Evolutionary conservation across 2,888 invertebrate species (phyloP).

Genomic region (Eilema caniola): DNA sequence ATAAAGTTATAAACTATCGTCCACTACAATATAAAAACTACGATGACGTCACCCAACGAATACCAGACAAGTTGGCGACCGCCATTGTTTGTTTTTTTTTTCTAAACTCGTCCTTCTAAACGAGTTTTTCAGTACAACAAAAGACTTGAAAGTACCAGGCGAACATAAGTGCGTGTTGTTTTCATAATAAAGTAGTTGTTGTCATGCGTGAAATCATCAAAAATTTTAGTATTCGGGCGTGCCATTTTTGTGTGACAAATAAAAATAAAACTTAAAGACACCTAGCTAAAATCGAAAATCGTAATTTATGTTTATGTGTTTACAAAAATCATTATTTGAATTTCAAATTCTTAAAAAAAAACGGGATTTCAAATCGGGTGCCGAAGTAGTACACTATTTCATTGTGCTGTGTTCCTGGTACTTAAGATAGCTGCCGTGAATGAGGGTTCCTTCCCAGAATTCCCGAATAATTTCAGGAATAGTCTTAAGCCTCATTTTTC

Average conservation of each 20-base stretch:
- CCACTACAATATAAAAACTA: slow-evolving; percentile 3
- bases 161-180: slow-evolving; percentile 16
- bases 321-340: neutral
- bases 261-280: neutral
- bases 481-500: too few relatives aligned
- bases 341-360: neutral
- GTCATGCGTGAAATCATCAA: slow-evolving; percentile 6
- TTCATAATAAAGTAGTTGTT: slow-evolving; percentile 1
- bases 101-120: slow-evolving; percentile 4
- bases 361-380: neutral
- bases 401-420: neutral
- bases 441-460: neutral
- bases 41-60: slow-evolving; percentile 15
- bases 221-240: neutral
- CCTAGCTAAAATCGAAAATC: neutral
- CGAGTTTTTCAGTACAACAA: slow-evolving; percentile 13
- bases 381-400: neutral
- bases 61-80: slow-evolving; percentile 24
- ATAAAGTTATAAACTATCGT: too few relatives aligned
- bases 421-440: neutral
- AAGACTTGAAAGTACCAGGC: slow-evolving; percentile 16
- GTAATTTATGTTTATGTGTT: neutral
- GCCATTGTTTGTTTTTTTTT: slow-evolving; percentile 17
- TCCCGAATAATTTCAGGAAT: too few relatives aligned
- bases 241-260: neutral